Percentiles rank a stretch among this genome's conserved stretches.
These are phyloP conservation scores for Alfaro cultratus DNA, from an alignment of 2,797 vertebrate species.

Conservation along the genomic window DNA sequence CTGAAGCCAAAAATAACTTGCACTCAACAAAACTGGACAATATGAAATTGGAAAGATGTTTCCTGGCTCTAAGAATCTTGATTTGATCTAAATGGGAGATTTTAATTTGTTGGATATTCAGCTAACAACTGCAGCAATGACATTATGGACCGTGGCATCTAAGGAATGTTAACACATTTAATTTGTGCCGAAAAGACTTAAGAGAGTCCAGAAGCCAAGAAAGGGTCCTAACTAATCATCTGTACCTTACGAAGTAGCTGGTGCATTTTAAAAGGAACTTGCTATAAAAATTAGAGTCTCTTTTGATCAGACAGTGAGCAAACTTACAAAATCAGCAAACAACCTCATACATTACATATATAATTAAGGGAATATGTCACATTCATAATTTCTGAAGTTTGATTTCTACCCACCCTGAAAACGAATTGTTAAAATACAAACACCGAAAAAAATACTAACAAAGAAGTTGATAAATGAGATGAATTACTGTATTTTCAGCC, in stretches of 20 bases:
- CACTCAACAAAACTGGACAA: background rate
- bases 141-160: background rate
- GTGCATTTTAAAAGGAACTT: background rate
- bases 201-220: background rate
- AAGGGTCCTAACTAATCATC: background rate
- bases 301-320: background rate
- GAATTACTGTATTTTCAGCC: background rate
- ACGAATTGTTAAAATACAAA: background rate
- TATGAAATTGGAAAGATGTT: background rate
- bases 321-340: background rate
- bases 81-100: background rate
- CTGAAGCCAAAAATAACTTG: background rate
- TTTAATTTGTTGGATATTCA: background rate
- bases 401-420: background rate
- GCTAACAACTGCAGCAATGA: background rate
- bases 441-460: too few relatives aligned
- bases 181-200: too few relatives aligned
- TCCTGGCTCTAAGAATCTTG: background rate
- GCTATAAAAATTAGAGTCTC: background rate
- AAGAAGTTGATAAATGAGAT: background rate
- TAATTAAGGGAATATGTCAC: background rate
- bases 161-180: too few relatives aligned
- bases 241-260: background rate
- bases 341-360: background rate
- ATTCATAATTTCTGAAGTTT: background rate